These are phyloP conservation scores for Cynopterus sphinx DNA, from an alignment of 2,797 vertebrate genomes.

Conservation along the genomic window DNA sequence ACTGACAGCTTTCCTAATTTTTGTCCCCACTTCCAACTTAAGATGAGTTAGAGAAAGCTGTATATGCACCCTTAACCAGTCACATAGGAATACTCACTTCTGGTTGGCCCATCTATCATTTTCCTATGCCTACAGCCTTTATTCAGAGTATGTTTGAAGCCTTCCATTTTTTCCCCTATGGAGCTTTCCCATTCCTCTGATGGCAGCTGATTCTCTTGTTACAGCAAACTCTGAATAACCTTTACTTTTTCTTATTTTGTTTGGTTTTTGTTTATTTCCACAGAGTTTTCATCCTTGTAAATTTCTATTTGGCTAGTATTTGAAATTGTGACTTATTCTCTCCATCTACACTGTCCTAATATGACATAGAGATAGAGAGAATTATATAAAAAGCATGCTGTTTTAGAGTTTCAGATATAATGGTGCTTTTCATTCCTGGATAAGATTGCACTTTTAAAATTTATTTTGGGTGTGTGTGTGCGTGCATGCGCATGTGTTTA, in stretches of 20 bases:
- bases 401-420: constrained; percentile 27
- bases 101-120: not conserved
- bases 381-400: not conserved
- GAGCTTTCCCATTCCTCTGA: not conserved
- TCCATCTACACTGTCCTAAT: not conserved
- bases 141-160: not conserved
- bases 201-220: not conserved
- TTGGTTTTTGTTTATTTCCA: not conserved
- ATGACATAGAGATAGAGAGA: too few relatives aligned
- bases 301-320: not conserved
- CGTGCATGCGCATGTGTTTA: not conserved
- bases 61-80: not conserved
- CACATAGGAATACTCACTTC: not conserved
- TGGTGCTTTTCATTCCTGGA: not conserved
- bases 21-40: not conserved
- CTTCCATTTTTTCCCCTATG: not conserved
- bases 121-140: not conserved
- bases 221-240: not conserved
- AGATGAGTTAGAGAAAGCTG: not conserved
- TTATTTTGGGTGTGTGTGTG: not conserved
- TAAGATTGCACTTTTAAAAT: not conserved
- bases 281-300: not conserved
- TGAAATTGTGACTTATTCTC: not conserved
- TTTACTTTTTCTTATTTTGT: not conserved
- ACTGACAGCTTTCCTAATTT: not conserved